Conservation (phyloP, 1,140 invertebrate genomes). For the Saccostrea echinata region DNA sequence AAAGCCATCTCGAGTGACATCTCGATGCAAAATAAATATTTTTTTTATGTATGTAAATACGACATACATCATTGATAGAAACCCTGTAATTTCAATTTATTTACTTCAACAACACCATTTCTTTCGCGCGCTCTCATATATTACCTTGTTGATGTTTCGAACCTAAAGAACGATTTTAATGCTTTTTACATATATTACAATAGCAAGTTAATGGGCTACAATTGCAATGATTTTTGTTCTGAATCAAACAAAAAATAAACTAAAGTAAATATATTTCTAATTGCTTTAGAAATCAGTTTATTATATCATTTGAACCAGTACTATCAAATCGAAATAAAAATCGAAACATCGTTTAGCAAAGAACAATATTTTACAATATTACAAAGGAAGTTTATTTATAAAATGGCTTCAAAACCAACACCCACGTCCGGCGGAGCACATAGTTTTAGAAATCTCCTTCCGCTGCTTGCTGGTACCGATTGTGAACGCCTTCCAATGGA, state of each 20-base stretch:
- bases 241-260: not conserved
- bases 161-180: too few species aligned
- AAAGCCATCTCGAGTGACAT: too few species aligned
- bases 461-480: not conserved
- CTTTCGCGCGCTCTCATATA: too few species aligned
- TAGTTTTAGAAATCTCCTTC: not conserved
- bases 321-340: constrained; percentile 2
- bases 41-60: too few species aligned
- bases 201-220: too few species aligned
- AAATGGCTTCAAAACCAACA: constrained; percentile 11
- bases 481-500: not conserved
- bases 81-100: too few species aligned
- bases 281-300: not conserved
- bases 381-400: constrained; percentile 2
- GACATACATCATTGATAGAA: too few species aligned
- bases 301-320: not conserved
- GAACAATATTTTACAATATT: not conserved
- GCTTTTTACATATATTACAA: too few species aligned
- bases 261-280: not conserved
- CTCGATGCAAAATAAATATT: too few species aligned
- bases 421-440: not conserved
- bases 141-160: too few species aligned
- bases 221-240: not conserved
- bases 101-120: too few species aligned
- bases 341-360: not conserved